Evolutionary conservation across 2,797 vertebrate species (phyloP).

Genomic region (Megalops cyprinoides): DNA sequence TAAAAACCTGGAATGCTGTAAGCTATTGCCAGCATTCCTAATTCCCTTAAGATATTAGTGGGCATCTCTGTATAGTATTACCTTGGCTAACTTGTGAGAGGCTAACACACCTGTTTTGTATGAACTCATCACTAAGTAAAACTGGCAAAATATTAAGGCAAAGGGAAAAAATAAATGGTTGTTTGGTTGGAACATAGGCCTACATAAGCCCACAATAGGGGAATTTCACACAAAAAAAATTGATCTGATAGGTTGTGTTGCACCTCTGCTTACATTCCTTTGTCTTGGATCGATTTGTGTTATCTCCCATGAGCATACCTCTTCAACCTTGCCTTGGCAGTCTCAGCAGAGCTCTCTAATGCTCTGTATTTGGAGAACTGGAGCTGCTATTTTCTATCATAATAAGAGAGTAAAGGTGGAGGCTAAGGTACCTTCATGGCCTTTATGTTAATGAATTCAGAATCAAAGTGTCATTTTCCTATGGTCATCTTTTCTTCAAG

Average conservation of each 20-base stretch:
- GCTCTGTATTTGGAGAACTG: neutral
- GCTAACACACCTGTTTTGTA: too few relatives aligned
- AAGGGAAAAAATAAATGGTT: neutral
- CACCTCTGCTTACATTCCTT: too few relatives aligned
- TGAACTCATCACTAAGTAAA: too few relatives aligned
- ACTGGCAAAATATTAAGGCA: neutral
- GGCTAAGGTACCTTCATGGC: neutral
- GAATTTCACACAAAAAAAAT: neutral
- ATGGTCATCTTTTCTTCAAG: too few relatives aligned
- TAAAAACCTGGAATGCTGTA: too few relatives aligned
- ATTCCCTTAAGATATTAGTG: too few relatives aligned
- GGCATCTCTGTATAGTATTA: too few relatives aligned
- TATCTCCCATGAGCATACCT: too few relatives aligned
- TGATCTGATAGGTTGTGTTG: neutral
- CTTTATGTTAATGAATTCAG: neutral
- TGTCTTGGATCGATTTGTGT: too few relatives aligned
- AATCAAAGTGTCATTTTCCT: neutral
- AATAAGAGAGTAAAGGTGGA: neutral
- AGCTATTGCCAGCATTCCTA: too few relatives aligned
- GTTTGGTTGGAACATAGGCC: neutral
- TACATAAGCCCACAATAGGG: neutral
- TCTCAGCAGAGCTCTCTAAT: neutral
- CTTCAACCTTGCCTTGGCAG: too few relatives aligned
- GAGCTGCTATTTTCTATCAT: neutral
- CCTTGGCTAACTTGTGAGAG: too few relatives aligned